These are phyloP conservation scores for Gisinianus flammeolus DNA, from an alignment of 2,888 invertebrate genomes.

Conservation along the genomic window DNA sequence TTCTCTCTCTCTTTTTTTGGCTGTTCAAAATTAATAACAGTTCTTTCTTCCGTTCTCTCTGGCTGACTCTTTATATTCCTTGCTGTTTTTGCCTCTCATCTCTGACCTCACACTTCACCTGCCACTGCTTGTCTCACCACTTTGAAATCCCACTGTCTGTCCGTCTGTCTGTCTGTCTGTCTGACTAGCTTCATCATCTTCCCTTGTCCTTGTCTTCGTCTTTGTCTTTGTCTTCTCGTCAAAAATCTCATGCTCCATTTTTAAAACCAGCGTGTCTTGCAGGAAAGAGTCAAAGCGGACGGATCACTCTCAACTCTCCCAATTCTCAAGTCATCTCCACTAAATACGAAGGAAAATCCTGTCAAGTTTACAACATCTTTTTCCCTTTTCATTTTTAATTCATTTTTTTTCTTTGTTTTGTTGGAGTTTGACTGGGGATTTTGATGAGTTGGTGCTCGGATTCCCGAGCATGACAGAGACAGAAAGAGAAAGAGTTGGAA, in stretches of 20 bases:
- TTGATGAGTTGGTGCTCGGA: no score
- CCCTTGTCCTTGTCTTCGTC: background rate
- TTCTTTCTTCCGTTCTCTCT: background rate
- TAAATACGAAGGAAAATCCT: background rate
- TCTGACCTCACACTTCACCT: background rate
- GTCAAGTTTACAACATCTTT: no score
- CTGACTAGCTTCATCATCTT: background rate
- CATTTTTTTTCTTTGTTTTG: no score
- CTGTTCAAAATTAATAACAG: no score
- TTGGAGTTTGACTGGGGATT: no score
- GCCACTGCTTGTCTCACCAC: background rate
- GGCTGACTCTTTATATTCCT: background rate
- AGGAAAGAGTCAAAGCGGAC: background rate
- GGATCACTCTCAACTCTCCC: background rate
- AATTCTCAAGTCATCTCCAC: background rate
- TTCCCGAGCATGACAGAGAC: no score
- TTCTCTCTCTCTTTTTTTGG: background rate
- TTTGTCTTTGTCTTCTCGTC: background rate
- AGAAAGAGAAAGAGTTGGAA: background rate
- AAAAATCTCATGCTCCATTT: no score
- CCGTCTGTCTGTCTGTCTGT: background rate
- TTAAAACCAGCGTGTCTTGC: background rate
- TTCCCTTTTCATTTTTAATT: no score
- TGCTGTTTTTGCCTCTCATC: background rate
- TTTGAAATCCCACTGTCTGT: background rate